These are phyloP conservation scores for Drosophila elegans DNA, from an alignment of 1,140 invertebrate genomes.

Conservation along the genomic window DNA sequence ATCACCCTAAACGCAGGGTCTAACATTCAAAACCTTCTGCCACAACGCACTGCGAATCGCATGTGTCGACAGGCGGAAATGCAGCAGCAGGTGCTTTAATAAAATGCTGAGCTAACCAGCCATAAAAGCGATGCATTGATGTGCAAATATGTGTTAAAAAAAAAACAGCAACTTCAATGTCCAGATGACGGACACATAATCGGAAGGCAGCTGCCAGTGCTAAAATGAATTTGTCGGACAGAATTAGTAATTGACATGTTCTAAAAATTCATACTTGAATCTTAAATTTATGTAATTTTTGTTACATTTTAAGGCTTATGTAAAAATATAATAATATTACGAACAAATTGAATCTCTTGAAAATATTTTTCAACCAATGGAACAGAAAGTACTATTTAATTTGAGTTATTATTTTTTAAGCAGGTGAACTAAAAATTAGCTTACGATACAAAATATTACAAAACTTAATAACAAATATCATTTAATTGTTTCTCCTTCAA, in stretches of 20 bases:
- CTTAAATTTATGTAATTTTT: neutral
- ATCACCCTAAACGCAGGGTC: constrained; percentile 18
- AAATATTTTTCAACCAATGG: too few species aligned
- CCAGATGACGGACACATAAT: constrained; percentile 33
- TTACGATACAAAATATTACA: too few species aligned
- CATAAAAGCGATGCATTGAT: constrained; percentile 34
- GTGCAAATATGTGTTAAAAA: constrained; percentile 25
- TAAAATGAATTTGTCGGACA: constrained; percentile 25
- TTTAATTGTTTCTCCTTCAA: too few species aligned
- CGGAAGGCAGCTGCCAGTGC: constrained; percentile 12
- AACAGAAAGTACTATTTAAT: too few species aligned
- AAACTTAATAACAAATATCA: too few species aligned
- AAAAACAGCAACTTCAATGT: constrained; percentile 8
- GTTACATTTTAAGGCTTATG: too few species aligned
- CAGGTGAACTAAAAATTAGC: too few species aligned
- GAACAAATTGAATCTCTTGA: too few species aligned
- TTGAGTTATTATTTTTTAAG: too few species aligned
- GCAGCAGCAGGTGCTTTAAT: constrained; percentile 48
- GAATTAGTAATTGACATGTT: too few species aligned
- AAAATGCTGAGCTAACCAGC: constrained; percentile 31
- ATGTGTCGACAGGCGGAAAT: constrained; percentile 27
- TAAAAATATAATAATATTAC: too few species aligned
- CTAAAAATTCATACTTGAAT: neutral
- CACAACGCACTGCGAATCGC: constrained; percentile 4
- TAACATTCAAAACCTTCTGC: neutral